Conservation (phyloP, 2,113 vertebrate species). For the Ceyx melanurus region DNA sequence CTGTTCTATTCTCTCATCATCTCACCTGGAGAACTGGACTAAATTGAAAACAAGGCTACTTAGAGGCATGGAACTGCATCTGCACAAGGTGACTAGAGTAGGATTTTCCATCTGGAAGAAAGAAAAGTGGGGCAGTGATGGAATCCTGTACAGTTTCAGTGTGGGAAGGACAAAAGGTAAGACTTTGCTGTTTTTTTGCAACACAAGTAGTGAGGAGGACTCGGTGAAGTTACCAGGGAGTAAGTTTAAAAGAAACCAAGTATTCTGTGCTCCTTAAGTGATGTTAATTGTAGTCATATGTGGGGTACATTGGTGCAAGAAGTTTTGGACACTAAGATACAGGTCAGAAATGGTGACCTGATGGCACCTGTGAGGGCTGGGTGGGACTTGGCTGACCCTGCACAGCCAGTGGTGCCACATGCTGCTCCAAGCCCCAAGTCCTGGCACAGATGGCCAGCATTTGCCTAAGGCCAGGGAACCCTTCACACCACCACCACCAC, state of each 20-base stretch:
- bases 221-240: background rate
- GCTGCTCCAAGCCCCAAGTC: fast-evolving
- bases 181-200: background rate
- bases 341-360: background rate
- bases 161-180: background rate
- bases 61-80: background rate
- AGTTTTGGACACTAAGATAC: background rate
- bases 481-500: too few relatives aligned
- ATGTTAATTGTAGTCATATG: background rate
- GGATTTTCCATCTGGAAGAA: background rate
- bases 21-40: background rate
- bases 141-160: background rate
- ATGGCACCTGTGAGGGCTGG: fast-evolving
- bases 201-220: background rate
- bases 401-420: fast-evolving
- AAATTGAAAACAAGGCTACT: background rate
- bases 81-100: background rate
- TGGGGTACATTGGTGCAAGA: background rate
- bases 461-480: background rate
- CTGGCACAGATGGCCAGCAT: fast-evolving
- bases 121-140: background rate
- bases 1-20: background rate
- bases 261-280: background rate
- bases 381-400: background rate
- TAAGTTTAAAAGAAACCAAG: background rate